Conservation (phyloP, 2,888 invertebrate species). For the Acleris sparsana region DNA sequence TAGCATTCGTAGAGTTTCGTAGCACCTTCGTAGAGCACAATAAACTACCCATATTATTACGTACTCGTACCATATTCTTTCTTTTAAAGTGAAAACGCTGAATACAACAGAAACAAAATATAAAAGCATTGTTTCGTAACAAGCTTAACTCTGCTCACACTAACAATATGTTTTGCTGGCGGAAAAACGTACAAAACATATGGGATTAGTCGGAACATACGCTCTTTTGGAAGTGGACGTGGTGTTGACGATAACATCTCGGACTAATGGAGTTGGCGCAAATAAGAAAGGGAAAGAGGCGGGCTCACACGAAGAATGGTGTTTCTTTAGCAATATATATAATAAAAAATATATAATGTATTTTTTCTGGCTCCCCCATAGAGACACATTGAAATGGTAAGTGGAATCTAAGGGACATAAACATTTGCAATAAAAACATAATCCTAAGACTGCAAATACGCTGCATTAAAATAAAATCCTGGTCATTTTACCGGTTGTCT, state of each 20-base stretch:
- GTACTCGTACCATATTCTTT: background rate
- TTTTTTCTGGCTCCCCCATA: too few relatives aligned
- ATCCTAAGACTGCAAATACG: too few relatives aligned
- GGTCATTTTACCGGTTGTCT: too few relatives aligned
- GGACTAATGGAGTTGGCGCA: constrained; percentile 35
- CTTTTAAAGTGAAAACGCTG: background rate
- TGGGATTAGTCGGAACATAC: constrained; percentile 9
- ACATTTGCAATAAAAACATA: too few relatives aligned
- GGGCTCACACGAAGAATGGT: background rate
- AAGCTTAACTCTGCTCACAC: constrained; percentile 13
- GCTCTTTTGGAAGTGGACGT: background rate
- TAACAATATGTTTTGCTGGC: constrained; percentile 8
- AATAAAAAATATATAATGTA: too few relatives aligned
- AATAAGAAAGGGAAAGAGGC: constrained; percentile 20
- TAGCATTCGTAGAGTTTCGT: constrained; percentile 6
- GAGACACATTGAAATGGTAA: too few relatives aligned
- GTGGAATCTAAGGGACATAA: too few relatives aligned
- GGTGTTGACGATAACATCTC: constrained; percentile 32
- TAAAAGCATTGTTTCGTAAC: constrained; percentile 20
- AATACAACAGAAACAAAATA: constrained; percentile 10
- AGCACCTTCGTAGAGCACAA: constrained; percentile 9
- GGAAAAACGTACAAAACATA: constrained; percentile 16
- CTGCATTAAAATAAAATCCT: too few relatives aligned
- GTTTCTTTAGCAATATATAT: too few relatives aligned
- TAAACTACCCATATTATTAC: background rate